Base-by-base conservation (phyloP, 2,797 vertebrate genomes). In the Pogonophryne albipinna region DNA sequence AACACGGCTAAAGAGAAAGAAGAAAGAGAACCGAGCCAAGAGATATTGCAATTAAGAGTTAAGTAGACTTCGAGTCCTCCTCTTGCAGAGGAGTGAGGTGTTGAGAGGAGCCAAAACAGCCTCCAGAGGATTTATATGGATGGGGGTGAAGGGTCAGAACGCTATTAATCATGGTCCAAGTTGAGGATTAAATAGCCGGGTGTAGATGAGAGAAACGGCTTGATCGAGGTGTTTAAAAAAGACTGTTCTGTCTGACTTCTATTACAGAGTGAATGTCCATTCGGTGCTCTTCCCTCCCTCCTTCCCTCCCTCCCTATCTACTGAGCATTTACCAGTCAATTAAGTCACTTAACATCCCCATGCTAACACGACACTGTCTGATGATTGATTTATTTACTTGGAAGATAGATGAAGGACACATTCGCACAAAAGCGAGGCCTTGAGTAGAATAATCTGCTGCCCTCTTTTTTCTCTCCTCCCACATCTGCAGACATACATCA, bases 141-240 rank as follows among this genome's bases (percentile, higher is more conserved):
- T 71, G 51, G 82, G 90, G 94, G 93, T 94, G 87, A 93, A 83
- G 70, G 94, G 94, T 95, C 94, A 87, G 78, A 73, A 74, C 27
- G 86, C 93, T 90, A 95, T 95, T 95, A 94, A 95, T 95, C 95
- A 95, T 51, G 68, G 76, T 76, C 83, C 27, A 75, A 87, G 87
- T 56, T 76, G 75, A 88, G 93, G 89, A 95, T 95, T 94, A 95
- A 93, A 94, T 94, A 85, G 91, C 92, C 84, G 14, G 56, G 84
- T 85, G 75, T 82, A 75, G 93, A 92, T 90, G 91, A 93, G 92
- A 92, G 92, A 87, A 76, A 20, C 49, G 81, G 65, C 47, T 69
- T 69, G 72, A 89, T 83, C 52, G 86, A 94, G 93, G 92, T 87
- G 83, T 92, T 94, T 91, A 87, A 92, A 42, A 91, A 87, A 84